These are phyloP conservation scores for Hydrolagus affinis DNA, from an alignment of 2,113 vertebrate species.

Conservation along the genomic window DNA sequence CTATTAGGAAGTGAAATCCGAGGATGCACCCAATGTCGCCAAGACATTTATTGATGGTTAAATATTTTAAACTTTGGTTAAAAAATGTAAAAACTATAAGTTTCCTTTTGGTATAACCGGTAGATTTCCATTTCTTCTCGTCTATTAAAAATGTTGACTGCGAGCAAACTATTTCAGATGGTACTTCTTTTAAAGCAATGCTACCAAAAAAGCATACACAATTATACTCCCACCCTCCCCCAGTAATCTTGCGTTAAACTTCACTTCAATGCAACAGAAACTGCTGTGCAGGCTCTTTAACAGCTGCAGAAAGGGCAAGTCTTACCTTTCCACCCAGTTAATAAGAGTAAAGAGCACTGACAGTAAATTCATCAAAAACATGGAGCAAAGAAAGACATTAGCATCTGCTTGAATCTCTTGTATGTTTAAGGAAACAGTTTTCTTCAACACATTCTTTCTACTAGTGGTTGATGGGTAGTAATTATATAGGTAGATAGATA, in stretches of 20 bases:
- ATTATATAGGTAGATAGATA: no score
- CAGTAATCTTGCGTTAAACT: neutral
- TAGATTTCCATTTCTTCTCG: no score
- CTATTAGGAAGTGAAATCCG: no score
- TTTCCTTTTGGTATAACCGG: no score
- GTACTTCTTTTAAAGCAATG: neutral
- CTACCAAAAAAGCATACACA: neutral
- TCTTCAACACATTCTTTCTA: no score
- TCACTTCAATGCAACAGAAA: neutral
- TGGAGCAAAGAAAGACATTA: neutral
- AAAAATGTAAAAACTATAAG: no score
- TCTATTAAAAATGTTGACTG: neutral
- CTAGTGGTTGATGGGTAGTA: no score
- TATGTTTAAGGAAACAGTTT: no score
- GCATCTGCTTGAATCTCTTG: neutral
- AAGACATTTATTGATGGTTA: no score
- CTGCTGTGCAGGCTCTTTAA: conserved; percentile 4
- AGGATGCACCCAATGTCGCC: no score
- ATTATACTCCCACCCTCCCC: neutral
- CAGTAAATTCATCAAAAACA: conserved; percentile 16
- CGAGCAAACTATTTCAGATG: neutral
- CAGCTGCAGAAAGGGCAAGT: neutral
- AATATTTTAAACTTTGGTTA: no score
- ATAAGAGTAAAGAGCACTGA: neutral
- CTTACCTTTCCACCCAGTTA: neutral